Evolutionary conservation across 1,140 invertebrate species (phyloP).

Genomic region (Danaus plexippus): DNA sequence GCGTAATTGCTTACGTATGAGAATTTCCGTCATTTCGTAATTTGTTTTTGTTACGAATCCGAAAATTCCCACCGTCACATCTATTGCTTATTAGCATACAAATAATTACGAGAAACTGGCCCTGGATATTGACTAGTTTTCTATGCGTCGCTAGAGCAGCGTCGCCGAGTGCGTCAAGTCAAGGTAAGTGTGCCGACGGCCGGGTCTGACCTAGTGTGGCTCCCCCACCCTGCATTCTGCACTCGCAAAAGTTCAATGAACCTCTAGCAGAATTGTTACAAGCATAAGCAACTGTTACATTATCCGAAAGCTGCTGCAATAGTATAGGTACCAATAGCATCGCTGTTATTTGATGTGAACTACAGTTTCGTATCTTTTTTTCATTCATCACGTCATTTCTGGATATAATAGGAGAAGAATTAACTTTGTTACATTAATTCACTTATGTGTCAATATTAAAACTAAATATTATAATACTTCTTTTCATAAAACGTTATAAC

Average conservation of each 20-base stretch:
- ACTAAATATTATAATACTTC: slow-evolving; percentile 1
- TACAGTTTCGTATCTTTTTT: neutral
- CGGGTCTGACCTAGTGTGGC: slow-evolving; percentile 63
- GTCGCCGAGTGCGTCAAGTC: slow-evolving; percentile 54
- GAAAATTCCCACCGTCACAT: neutral
- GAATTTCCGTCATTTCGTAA: slow-evolving; percentile 1
- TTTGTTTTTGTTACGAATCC: neutral
- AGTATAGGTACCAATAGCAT: slow-evolving; percentile 27
- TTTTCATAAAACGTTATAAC: too few relatives aligned
- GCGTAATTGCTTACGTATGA: too few relatives aligned
- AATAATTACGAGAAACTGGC: slow-evolving; percentile 41
- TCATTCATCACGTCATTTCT: too few relatives aligned
- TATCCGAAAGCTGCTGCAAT: slow-evolving; percentile 66
- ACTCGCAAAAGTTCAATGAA: slow-evolving; percentile 69
- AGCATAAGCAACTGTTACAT: slow-evolving; percentile 64
- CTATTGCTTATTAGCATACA: slow-evolving; percentile 30
- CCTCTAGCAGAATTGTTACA: slow-evolving; percentile 65
- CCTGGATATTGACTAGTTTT: slow-evolving; percentile 55
- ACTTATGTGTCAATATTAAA: too few relatives aligned
- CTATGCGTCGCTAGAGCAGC: slow-evolving; percentile 47
- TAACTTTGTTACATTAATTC: too few relatives aligned
- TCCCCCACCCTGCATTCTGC: slow-evolving; percentile 61
- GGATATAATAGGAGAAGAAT: too few relatives aligned
- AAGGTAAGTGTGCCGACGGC: slow-evolving; percentile 69
- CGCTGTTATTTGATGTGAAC: slow-evolving; percentile 2